Percentiles rank a stretch among this genome's conserved stretches.
Conservation (phyloP, 2,888 invertebrate species). For the Dioctria linearis region DNA sequence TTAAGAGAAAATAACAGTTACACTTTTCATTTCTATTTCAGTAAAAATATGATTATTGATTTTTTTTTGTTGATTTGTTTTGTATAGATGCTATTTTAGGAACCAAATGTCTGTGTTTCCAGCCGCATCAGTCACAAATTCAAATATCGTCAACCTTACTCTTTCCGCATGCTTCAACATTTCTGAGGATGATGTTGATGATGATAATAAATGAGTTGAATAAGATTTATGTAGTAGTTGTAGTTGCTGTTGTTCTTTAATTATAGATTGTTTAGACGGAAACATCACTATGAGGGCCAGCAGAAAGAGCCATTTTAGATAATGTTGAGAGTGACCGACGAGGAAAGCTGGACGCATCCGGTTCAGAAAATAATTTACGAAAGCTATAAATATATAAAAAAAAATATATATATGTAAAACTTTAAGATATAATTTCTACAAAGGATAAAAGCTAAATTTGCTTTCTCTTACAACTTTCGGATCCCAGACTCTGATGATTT, state of each 20-base stretch:
- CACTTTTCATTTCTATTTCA: background rate
- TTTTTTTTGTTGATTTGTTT: background rate
- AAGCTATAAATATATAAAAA: slow-evolving; percentile 75
- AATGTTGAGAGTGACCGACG: slow-evolving; percentile 85
- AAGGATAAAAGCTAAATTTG: slow-evolving; percentile 10
- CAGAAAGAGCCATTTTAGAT: slow-evolving; percentile 79
- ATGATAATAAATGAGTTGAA: background rate
- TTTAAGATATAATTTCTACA: background rate
- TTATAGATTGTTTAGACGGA: slow-evolving; percentile 55
- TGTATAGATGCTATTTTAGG: slow-evolving; percentile 11
- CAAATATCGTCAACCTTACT: slow-evolving; percentile 6
- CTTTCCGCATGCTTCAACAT: slow-evolving; percentile 19
- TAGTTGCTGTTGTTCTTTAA: background rate
- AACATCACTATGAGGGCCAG: slow-evolving; percentile 65
- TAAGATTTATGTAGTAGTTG: background rate
- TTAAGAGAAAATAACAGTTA: background rate
- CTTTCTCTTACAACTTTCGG: slow-evolving; percentile 85
- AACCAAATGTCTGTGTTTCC: slow-evolving; percentile 45
- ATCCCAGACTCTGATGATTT: slow-evolving; percentile 86
- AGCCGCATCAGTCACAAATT: slow-evolving; percentile 34
- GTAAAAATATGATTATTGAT: slow-evolving; percentile 1
- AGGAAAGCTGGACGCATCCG: slow-evolving; percentile 77
- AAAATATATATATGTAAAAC: slow-evolving; percentile 3
- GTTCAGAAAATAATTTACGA: slow-evolving; percentile 89
- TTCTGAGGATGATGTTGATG: slow-evolving; percentile 3